phyloP scores from a whole-genome alignment of 2,797 vertebrate genomes.

The Denticeps clupeoides region DNA sequence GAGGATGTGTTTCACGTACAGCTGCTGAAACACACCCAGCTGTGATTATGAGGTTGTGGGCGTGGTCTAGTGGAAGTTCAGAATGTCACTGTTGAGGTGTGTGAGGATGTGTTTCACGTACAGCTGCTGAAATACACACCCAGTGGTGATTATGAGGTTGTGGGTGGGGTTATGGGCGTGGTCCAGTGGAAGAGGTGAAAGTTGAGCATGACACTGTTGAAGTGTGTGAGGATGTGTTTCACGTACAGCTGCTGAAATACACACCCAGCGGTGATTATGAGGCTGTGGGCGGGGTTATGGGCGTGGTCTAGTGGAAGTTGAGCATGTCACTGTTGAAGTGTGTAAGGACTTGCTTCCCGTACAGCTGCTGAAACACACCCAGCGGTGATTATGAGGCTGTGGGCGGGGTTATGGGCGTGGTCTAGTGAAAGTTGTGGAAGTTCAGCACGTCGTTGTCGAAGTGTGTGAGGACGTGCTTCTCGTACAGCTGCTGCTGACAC shows the following conservation, averaged over 20 bases:
- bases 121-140: too few relatives aligned
- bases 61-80: slow-evolving; percentile 74
- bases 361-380: slow-evolving; percentile 49
- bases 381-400: neutral
- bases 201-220: too few relatives aligned
- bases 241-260: too few relatives aligned
- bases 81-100: slow-evolving; percentile 87
- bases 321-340: slow-evolving; percentile 91
- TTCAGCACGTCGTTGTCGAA: slow-evolving; percentile 89
- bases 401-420: neutral
- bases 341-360: slow-evolving; percentile 87
- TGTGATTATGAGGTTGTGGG: neutral
- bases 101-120: slow-evolving; percentile 93
- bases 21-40: slow-evolving; percentile 35
- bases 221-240: too few relatives aligned
- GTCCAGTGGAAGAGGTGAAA: too few relatives aligned
- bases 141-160: too few relatives aligned
- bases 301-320: slow-evolving; percentile 52
- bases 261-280: too few relatives aligned
- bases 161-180: neutral
- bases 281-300: too few relatives aligned
- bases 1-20: slow-evolving; percentile 87
- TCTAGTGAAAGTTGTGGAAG: slow-evolving; percentile 72
- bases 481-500: slow-evolving; percentile 84
- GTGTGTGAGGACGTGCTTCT: slow-evolving; percentile 91